A percentile compares a stretch with the other conserved stretches of the same genome.
These are phyloP conservation scores for Conops quadrifasciatus DNA, from an alignment of 2,888 invertebrate genomes.

Conservation along the genomic window DNA sequence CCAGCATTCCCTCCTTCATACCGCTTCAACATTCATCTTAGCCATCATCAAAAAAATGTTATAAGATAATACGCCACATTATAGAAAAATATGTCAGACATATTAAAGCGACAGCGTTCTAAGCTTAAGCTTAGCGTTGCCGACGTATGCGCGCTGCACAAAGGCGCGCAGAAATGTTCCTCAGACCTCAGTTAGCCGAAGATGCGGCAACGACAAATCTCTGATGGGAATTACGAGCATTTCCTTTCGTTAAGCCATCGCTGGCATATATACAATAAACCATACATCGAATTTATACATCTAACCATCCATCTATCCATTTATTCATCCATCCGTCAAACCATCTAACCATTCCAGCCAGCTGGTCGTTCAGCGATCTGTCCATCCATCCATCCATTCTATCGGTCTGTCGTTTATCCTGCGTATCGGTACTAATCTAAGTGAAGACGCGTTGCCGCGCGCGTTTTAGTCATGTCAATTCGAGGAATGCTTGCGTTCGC, in stretches of 20 bases:
- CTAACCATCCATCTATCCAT: constrained; percentile 1
- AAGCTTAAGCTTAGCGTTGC: constrained; percentile 6
- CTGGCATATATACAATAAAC: too few species aligned
- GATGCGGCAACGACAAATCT: not conserved
- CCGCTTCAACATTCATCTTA: too few species aligned
- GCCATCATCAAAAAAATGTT: too few species aligned
- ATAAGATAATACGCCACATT: too few species aligned
- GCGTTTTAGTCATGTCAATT: constrained; percentile 4
- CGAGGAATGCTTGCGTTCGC: constrained; percentile 4
- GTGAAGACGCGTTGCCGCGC: not conserved
- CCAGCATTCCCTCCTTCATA: too few species aligned
- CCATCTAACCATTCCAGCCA: not conserved
- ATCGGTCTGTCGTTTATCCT: too few species aligned
- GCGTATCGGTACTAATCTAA: too few species aligned
- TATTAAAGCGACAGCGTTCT: constrained; percentile 14
- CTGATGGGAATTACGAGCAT: constrained; percentile 30
- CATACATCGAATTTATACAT: not conserved
- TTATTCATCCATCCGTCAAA: constrained; percentile 2
- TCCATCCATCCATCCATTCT: not conserved
- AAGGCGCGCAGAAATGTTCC: too few species aligned
- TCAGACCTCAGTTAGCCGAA: not conserved
- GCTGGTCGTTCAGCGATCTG: not conserved
- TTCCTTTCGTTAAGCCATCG: constrained; percentile 22
- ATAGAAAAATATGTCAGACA: constrained; percentile 19
- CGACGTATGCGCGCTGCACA: not conserved